Conservation (phyloP, 2,113 vertebrate species). For the Elephantulus edwardii region DNA sequence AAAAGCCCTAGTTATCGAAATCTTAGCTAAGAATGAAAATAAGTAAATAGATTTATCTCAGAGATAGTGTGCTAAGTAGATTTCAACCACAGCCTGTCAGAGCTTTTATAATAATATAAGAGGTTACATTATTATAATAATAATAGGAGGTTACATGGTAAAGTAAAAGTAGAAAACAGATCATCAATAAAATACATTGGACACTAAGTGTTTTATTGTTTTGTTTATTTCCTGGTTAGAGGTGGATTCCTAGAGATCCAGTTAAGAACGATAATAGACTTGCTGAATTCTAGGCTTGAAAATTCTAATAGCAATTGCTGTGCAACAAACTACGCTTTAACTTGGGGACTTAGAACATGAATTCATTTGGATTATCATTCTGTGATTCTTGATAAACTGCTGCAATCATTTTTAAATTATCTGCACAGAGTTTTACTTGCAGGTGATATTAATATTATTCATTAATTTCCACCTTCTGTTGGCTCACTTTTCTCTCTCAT, state of each 20-base stretch:
- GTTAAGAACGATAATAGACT: background rate
- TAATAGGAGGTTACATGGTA: background rate
- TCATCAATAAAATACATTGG: background rate
- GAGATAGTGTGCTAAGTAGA: background rate
- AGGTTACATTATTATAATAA: background rate
- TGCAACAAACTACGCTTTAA: background rate
- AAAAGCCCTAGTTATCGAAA: background rate
- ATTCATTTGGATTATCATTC: background rate
- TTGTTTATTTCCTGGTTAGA: background rate
- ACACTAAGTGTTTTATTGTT: too few relatives aligned
- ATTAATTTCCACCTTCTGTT: too few relatives aligned
- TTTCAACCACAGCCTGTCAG: background rate
- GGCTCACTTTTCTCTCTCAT: too few relatives aligned
- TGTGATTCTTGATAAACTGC: too few relatives aligned
- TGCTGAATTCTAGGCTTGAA: background rate
- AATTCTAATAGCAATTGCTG: background rate
- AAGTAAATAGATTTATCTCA: background rate
- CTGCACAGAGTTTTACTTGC: too few relatives aligned
- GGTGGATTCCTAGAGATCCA: background rate
- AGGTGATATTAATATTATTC: too few relatives aligned
- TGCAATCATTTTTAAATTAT: too few relatives aligned
- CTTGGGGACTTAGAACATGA: background rate
- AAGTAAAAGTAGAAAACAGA: background rate
- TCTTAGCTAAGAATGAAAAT: background rate
- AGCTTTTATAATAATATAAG: background rate